Conservation (phyloP, 2,113 vertebrate genomes). For the Gasterosteus nipponicus region DNA sequence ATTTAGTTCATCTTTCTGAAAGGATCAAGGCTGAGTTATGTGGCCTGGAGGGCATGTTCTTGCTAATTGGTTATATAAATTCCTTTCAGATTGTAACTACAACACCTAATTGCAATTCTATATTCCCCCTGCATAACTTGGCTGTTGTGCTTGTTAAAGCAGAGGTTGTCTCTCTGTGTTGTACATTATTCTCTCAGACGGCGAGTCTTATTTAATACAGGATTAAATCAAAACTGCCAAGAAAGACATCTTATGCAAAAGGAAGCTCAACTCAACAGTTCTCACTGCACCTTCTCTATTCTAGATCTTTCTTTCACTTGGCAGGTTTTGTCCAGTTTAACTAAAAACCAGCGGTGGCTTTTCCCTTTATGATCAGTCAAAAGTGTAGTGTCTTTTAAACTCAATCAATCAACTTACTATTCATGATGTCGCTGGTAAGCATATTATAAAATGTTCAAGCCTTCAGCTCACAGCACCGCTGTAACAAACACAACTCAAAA, state of each 20-base stretch:
- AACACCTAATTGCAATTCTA: slow-evolving; percentile 75
- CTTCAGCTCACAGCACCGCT: background rate
- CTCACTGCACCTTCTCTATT: background rate
- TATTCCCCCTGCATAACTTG: slow-evolving; percentile 70
- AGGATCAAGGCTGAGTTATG: slow-evolving; percentile 65
- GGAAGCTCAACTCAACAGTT: slow-evolving; percentile 3
- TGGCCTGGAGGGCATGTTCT: slow-evolving; percentile 67
- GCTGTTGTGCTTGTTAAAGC: slow-evolving; percentile 51
- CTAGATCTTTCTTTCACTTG: background rate
- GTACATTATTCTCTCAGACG: slow-evolving; percentile 64
- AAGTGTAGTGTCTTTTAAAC: background rate
- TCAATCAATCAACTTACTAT: too few relatives aligned
- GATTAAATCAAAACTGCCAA: slow-evolving; percentile 52
- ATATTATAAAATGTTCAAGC: too few relatives aligned
- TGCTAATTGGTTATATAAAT: slow-evolving; percentile 78
- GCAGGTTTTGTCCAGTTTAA: background rate
- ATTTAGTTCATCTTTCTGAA: slow-evolving; percentile 29
- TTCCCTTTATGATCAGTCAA: too few relatives aligned
- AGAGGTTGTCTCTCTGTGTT: slow-evolving; percentile 32
- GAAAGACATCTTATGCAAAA: slow-evolving; percentile 28
- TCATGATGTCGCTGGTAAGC: too few relatives aligned
- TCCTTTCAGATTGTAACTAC: slow-evolving; percentile 70
- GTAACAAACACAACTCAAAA: too few relatives aligned
- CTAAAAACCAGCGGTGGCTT: background rate
- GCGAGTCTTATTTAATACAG: slow-evolving; percentile 55